phyloP scores from a whole-genome alignment of 2,113 vertebrate genomes.

The Thamnaconus septentrionalis region DNA sequence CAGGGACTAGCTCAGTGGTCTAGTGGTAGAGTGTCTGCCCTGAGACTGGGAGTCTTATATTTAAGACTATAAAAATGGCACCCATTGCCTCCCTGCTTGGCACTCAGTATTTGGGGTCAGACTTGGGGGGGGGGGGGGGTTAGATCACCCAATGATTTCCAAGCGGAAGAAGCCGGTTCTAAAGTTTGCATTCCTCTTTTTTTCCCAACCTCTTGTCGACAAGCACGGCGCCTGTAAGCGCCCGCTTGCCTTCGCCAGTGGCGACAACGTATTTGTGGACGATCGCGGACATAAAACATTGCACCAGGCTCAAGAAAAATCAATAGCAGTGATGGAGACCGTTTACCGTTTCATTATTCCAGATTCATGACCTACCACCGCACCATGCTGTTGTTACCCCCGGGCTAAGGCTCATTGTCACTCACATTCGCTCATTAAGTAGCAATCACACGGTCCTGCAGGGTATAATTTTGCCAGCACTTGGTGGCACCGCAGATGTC shows the following conservation, averaged over 20 bases:
- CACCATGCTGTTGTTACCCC: constrained; percentile 61
- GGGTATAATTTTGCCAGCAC: constrained; percentile 67
- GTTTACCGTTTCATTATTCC: constrained; percentile 73
- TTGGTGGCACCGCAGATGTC: constrained; percentile 67
- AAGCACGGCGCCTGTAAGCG: constrained; percentile 12
- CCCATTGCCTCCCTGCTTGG: too few relatives aligned
- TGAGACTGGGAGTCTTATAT: neutral
- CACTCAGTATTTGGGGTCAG: too few relatives aligned
- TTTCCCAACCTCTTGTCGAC: constrained; percentile 7
- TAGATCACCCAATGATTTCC: too few relatives aligned
- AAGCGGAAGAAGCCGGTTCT: too few relatives aligned
- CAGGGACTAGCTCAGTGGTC: neutral
- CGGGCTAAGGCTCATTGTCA: constrained; percentile 71
- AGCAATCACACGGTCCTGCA: constrained; percentile 71
- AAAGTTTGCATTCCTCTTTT: too few relatives aligned
- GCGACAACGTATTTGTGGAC: constrained; percentile 26
- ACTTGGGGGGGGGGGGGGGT: too few relatives aligned
- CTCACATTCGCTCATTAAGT: constrained; percentile 77
- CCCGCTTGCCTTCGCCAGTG: constrained; percentile 16
- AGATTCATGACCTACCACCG: constrained; percentile 68
- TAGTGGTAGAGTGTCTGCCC: too few relatives aligned
- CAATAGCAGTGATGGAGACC: constrained; percentile 66
- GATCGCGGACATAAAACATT: constrained; percentile 62
- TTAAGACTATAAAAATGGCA: too few relatives aligned
- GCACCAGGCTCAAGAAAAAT: constrained; percentile 53